These are phyloP conservation scores for Eristalis arbustorum DNA, from an alignment of 2,888 invertebrate species.

Conservation along the genomic window DNA sequence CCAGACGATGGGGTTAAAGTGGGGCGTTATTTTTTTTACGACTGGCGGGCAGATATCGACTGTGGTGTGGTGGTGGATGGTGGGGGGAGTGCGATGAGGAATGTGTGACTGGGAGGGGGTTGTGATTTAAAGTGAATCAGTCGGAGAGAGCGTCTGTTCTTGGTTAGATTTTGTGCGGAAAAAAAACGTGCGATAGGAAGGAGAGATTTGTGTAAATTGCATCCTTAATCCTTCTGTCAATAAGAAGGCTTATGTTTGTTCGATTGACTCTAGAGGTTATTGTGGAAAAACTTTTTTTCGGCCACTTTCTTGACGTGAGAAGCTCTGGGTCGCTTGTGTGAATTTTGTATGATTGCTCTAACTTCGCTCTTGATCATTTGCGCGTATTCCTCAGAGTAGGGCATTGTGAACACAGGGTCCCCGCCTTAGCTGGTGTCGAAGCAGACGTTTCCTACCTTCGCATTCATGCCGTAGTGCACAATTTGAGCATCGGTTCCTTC, in stretches of 20 bases:
- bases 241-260: too few species aligned
- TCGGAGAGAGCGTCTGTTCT: too few species aligned
- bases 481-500: conserved; percentile 99
- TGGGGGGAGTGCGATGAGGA: neutral
- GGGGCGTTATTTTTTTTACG: neutral
- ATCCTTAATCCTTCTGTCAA: too few species aligned
- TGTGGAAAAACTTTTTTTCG: too few species aligned
- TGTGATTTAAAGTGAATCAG: too few species aligned
- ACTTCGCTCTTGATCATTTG: conserved; percentile 98
- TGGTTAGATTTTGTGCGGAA: too few species aligned
- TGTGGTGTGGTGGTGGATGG: neutral
- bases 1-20: neutral
- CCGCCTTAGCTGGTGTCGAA: conserved; percentile 97
- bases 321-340: conserved; percentile 91
- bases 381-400: conserved; percentile 98
- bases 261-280: too few species aligned
- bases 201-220: too few species aligned
- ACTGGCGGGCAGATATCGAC: neutral
- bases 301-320: conserved; percentile 94
- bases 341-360: conserved; percentile 86
- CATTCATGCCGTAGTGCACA: conserved; percentile 98
- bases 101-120: neutral
- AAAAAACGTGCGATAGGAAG: too few species aligned
- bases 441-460: conserved; percentile 97
- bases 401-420: conserved; percentile 96